Conservation (phyloP, 2,113 vertebrate genomes). For the Chloebia gouldiae region DNA sequence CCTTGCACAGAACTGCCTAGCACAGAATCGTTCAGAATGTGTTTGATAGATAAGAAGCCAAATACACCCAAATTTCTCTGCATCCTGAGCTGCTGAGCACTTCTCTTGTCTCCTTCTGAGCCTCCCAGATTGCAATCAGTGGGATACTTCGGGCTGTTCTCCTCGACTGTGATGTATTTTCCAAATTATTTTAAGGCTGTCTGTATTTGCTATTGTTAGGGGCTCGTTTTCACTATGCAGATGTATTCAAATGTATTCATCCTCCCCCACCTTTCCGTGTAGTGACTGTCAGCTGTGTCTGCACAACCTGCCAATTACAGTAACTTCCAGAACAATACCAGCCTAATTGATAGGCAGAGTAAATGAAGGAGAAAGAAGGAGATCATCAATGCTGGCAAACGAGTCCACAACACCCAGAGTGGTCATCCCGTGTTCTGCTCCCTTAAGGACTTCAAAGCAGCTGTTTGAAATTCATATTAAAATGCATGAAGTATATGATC, state of each 20-base stretch:
- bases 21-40: neutral
- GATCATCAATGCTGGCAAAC: neutral
- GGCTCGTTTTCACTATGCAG: neutral
- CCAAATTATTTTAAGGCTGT: neutral
- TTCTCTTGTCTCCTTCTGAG: neutral
- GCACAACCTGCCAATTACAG: conserved; percentile 36
- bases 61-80: neutral
- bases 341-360: neutral
- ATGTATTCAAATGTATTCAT: conserved; percentile 48
- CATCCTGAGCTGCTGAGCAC: neutral
- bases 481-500: neutral
- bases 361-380: neutral
- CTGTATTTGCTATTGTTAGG: neutral
- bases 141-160: neutral
- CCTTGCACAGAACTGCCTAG: neutral
- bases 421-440: neutral
- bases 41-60: neutral
- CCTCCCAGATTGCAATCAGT: neutral
- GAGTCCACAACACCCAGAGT: neutral
- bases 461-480: neutral
- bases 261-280: neutral
- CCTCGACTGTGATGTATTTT: neutral
- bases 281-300: neutral
- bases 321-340: conserved; percentile 18
- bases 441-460: neutral